phyloP scores from a whole-genome alignment of 2,797 vertebrate species.

The Phalloptychus januarius region DNA sequence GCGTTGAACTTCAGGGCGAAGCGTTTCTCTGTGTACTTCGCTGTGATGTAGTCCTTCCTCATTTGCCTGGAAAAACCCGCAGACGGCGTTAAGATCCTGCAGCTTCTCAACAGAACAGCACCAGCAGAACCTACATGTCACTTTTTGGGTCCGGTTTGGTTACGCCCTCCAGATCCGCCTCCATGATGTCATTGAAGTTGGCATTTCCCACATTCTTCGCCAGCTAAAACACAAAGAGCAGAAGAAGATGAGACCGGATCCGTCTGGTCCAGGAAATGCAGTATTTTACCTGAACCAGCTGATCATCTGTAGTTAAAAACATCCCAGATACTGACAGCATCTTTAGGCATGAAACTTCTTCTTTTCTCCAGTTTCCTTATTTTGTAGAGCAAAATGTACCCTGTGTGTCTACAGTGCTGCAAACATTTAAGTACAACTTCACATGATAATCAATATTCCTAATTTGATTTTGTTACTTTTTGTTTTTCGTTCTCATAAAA shows the following conservation, averaged over 20 bases:
- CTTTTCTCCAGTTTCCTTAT: not conserved
- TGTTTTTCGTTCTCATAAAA: too few species aligned
- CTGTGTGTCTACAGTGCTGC: not conserved
- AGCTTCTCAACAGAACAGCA: not conserved
- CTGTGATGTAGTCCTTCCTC: constrained; percentile 95
- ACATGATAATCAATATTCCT: too few species aligned
- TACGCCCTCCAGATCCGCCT: constrained; percentile 84
- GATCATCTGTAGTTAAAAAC: not conserved
- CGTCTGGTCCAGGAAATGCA: too few species aligned
- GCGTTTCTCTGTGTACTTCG: constrained; percentile 93
- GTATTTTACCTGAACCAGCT: too few species aligned
- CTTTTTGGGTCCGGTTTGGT: constrained; percentile 89
- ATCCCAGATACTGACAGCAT: not conserved
- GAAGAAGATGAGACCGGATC: not conserved
- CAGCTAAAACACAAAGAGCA: constrained; percentile 79
- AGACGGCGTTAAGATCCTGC: not conserved
- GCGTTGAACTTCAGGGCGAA: constrained; percentile 81
- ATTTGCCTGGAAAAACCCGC: constrained; percentile 83
- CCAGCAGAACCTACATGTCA: constrained; percentile 90
- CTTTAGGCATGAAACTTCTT: not conserved
- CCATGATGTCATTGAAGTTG: constrained; percentile 96
- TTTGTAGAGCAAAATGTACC: not conserved
- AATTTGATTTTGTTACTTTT: too few species aligned
- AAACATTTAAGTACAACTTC: not conserved
- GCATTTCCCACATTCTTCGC: constrained; percentile 96